A percentile compares a stretch with the other conserved stretches of the same genome.
phyloP scores from a whole-genome alignment of 2,888 invertebrate species.

The Acrobasis repandana region DNA sequence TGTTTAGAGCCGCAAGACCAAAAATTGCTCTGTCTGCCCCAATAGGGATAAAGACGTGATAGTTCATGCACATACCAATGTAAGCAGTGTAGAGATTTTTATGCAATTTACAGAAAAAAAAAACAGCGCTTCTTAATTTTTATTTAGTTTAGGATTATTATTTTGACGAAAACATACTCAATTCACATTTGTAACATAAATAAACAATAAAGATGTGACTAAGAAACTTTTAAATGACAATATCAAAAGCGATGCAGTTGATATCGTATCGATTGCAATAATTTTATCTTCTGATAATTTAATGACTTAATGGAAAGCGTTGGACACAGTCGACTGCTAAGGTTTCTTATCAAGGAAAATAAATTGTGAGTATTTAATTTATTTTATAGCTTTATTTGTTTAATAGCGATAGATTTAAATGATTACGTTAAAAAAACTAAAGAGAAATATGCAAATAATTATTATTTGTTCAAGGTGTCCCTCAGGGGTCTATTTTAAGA shows the following conservation, averaged over 20 bases:
- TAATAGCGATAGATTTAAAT: not conserved
- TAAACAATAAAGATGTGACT: not conserved
- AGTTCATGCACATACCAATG: too few relatives aligned
- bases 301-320: conserved; percentile 21
- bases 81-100: too few relatives aligned
- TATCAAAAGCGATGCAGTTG: conserved; percentile 4
- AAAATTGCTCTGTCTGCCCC: too few relatives aligned
- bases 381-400: not conserved
- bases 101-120: too few relatives aligned
- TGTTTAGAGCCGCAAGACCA: too few relatives aligned
- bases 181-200: too few relatives aligned
- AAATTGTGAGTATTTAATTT: conserved; percentile 14
- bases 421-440: not conserved
- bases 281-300: conserved; percentile 10
- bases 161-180: too few relatives aligned
- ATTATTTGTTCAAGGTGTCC: not conserved
- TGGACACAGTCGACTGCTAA: conserved; percentile 62
- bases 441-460: not conserved
- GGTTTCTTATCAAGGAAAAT: conserved; percentile 42
- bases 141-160: too few relatives aligned
- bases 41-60: too few relatives aligned
- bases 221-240: not conserved
- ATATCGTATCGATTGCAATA: conserved; percentile 13
- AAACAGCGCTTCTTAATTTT: too few relatives aligned
- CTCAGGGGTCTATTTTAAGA: not conserved